Percentiles rank a stretch among this genome's conserved stretches.
Conservation (phyloP, 2,797 vertebrate species). For the Alosa sapidissima region DNA sequence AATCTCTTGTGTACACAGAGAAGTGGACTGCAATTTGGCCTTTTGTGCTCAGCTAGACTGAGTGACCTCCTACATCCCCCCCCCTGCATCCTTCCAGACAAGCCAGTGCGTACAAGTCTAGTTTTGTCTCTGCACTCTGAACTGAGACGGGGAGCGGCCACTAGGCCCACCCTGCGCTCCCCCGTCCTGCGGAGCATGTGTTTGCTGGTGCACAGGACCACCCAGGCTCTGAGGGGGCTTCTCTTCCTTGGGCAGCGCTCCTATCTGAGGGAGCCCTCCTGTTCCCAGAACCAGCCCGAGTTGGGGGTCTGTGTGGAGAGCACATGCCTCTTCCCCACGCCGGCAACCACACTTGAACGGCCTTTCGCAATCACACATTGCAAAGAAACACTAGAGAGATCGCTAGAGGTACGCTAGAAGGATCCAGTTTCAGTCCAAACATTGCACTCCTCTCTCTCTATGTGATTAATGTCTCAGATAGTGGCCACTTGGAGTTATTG, state of each 20-base stretch:
- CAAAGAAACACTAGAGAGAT: neutral
- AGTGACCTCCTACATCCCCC: neutral
- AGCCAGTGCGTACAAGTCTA: neutral
- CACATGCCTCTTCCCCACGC: neutral
- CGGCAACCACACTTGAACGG: neutral
- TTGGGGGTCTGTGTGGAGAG: neutral
- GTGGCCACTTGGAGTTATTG: neutral
- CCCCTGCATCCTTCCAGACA: too few species aligned
- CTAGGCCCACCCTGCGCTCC: neutral
- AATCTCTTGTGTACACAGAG: neutral
- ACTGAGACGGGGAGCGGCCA: neutral
- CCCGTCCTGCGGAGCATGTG: neutral
- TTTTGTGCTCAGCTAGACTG: neutral
- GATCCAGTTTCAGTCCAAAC: neutral
- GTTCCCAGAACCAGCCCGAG: neutral
- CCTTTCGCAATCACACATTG: neutral
- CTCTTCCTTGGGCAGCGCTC: neutral
- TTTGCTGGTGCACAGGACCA: neutral
- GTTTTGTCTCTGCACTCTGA: neutral
- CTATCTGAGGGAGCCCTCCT: neutral
- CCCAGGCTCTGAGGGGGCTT: neutral
- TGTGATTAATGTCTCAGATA: slow-evolving; percentile 5
- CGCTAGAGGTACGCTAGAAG: neutral
- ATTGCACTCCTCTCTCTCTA: neutral
- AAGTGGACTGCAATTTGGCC: neutral